A percentile compares a stretch with the other conserved stretches of the same genome.
phyloP scores from a whole-genome alignment of 2,113 vertebrate species.

The Corythornis vintsioides region DNA sequence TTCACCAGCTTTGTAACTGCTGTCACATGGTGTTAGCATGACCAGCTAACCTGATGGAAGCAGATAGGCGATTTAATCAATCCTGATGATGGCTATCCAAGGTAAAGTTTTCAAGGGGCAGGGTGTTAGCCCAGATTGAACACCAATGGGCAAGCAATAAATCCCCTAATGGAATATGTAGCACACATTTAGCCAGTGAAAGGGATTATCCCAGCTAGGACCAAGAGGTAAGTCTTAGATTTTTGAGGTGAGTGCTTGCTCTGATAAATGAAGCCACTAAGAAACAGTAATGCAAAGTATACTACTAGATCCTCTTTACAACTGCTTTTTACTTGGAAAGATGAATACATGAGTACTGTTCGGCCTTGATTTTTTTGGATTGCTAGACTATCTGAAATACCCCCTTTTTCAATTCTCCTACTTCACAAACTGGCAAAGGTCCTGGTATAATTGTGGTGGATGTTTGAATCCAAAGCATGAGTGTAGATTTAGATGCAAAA shows the following conservation, averaged over 20 bases:
- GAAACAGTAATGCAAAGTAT: neutral
- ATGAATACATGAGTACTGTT: neutral
- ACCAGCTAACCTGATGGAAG: neutral
- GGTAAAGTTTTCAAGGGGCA: slow-evolving; percentile 22
- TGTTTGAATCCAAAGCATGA: neutral
- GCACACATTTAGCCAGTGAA: neutral
- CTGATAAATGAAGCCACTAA: neutral
- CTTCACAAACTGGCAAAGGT: neutral
- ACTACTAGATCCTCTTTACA: neutral
- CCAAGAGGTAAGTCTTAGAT: neutral
- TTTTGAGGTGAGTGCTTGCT: neutral
- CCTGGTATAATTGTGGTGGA: neutral
- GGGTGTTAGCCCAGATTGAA: neutral
- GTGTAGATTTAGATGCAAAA: neutral
- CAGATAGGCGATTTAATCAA: slow-evolving; percentile 34
- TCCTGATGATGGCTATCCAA: slow-evolving; percentile 50
- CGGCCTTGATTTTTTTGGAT: neutral
- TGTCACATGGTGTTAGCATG: neutral
- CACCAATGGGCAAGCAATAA: neutral
- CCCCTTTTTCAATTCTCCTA: neutral
- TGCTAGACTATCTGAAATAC: neutral
- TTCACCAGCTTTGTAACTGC: neutral
- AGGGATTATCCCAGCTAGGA: neutral
- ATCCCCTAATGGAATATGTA: neutral
- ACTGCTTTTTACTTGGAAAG: neutral